A percentile compares a stretch with the other conserved stretches of the same genome.
Evolutionary conservation across 1,140 invertebrate species (phyloP).

Genomic region (Limonius californicus): DNA sequence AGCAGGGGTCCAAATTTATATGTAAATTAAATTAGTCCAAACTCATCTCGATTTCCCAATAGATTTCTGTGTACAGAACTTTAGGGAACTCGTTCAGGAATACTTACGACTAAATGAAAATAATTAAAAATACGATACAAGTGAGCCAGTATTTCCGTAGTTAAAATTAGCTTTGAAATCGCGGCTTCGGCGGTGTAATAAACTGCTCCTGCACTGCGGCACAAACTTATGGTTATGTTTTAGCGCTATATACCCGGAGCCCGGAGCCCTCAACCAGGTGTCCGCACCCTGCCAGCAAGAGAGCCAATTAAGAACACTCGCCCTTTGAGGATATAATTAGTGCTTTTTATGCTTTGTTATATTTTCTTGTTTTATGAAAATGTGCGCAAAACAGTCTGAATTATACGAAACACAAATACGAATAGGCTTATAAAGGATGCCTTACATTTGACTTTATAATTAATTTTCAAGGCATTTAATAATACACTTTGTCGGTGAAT

Average conservation of each 20-base stretch:
- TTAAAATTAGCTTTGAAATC: conserved; percentile 5
- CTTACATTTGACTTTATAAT: neutral
- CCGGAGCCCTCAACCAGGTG: conserved; percentile 3
- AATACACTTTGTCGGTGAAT: too few species aligned
- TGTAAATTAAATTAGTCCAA: too few species aligned
- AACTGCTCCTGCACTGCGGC: conserved; percentile 12
- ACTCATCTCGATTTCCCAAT: too few species aligned
- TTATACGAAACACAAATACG: neutral
- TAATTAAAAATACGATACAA: conserved; percentile 1
- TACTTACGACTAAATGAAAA: neutral
- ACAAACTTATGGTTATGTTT: conserved; percentile 7
- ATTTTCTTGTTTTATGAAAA: conserved; percentile 5
- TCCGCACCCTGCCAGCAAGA: neutral
- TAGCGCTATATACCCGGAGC: conserved; percentile 1
- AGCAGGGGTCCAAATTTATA: too few species aligned
- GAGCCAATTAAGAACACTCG: conserved; percentile 9
- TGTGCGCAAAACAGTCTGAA: neutral
- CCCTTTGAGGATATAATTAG: conserved; percentile 11
- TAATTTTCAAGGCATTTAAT: neutral
- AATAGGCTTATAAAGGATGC: neutral
- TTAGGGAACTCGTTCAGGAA: neutral
- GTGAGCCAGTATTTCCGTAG: neutral
- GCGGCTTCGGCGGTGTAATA: conserved; percentile 6
- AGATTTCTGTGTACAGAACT: neutral
- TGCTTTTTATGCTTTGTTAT: conserved; percentile 13